Conservation (phyloP, 1,140 invertebrate species). For the Brachystomella parvula region DNA sequence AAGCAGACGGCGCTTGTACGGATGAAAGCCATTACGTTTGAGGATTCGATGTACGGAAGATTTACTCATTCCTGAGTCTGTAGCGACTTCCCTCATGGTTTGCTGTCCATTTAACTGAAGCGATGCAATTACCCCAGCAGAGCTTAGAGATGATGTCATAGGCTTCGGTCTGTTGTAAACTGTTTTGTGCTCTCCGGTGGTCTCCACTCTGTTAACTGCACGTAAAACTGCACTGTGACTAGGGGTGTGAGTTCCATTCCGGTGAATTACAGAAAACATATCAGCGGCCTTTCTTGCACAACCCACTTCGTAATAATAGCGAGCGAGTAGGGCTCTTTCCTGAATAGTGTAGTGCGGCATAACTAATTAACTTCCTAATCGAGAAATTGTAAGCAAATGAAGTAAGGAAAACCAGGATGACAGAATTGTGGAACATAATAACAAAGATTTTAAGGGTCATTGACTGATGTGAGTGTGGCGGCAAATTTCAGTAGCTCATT, state of each 20-base stretch:
- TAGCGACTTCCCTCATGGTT: neutral
- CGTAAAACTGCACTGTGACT: neutral
- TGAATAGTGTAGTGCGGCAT: neutral
- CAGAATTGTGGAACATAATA: neutral
- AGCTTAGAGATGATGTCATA: neutral
- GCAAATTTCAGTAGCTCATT: no score
- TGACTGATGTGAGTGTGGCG: no score
- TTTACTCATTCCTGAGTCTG: neutral
- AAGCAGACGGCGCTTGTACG: neutral
- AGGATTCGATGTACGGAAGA: constrained; percentile 1
- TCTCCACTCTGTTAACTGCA: neutral
- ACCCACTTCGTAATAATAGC: neutral
- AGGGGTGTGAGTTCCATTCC: neutral
- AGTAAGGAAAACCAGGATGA: neutral
- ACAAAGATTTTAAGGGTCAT: neutral
- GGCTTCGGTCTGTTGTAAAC: neutral
- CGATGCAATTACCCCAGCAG: neutral
- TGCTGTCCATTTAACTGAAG: neutral
- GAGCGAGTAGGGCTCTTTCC: neutral
- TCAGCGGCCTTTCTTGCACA: neutral
- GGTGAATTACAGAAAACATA: neutral
- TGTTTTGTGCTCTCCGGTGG: neutral
- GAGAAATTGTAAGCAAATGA: no score
- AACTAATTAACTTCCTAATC: neutral
- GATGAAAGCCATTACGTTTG: neutral